phyloP scores from a whole-genome alignment of 2,888 invertebrate genomes.

The Neria commutata region DNA sequence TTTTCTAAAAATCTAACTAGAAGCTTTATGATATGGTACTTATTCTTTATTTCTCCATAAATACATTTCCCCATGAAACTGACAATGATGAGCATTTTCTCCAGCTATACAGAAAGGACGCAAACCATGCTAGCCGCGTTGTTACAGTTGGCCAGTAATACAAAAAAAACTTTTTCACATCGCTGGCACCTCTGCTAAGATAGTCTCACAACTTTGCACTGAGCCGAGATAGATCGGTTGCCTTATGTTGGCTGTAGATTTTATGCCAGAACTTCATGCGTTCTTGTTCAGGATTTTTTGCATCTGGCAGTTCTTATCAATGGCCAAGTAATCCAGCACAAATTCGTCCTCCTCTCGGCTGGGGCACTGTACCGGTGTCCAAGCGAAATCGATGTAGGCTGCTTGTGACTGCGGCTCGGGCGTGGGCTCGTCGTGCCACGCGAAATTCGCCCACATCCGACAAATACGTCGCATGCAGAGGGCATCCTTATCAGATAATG shows the following conservation, averaged over 20 bases:
- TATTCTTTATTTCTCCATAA: too few relatives aligned
- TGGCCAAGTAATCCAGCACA: conserved; percentile 49
- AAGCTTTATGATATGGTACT: too few relatives aligned
- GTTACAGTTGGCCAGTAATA: too few relatives aligned
- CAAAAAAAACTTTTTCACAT: too few relatives aligned
- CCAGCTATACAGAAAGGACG: too few relatives aligned
- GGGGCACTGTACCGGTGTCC: conserved; percentile 45
- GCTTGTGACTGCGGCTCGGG: conserved; percentile 32
- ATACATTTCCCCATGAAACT: too few relatives aligned
- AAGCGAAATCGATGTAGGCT: conserved; percentile 38
- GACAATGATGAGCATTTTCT: too few relatives aligned
- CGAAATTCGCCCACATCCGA: conserved; percentile 71
- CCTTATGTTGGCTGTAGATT: conserved; percentile 51
- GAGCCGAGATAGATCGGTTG: conserved; percentile 33
- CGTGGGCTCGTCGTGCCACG: conserved; percentile 64
- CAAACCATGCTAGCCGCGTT: too few relatives aligned
- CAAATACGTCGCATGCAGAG: conserved; percentile 62
- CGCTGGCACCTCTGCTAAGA: too few relatives aligned
- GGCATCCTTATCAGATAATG: conserved; percentile 38
- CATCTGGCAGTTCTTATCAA: conserved; percentile 50
- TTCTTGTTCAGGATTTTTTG: conserved; percentile 48
- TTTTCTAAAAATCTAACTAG: too few relatives aligned
- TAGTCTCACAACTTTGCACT: conserved; percentile 45
- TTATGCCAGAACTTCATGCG: conserved; percentile 56
- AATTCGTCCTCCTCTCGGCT: conserved; percentile 27